Percentiles rank a stretch among this genome's conserved stretches.
phyloP scores from a whole-genome alignment of 2,113 vertebrate genomes.

The Paramormyrops kingsleyae region DNA sequence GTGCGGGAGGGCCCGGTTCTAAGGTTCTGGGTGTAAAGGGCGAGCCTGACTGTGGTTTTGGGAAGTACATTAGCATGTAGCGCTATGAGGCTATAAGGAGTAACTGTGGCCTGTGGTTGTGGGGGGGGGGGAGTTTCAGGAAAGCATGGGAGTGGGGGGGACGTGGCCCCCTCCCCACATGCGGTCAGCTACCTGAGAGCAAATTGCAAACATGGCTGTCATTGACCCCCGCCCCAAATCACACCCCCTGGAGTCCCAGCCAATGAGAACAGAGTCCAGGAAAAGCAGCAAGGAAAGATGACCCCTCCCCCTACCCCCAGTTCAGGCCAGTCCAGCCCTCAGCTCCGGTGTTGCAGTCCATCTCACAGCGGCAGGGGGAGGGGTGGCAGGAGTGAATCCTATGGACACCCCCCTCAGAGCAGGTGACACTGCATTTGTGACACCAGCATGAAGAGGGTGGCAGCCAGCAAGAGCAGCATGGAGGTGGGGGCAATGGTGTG shows the following conservation, averaged over 20 bases:
- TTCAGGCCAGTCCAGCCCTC: neutral
- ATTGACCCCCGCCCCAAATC: neutral
- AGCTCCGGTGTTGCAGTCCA: constrained; percentile 5
- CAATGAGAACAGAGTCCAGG: constrained; percentile 7
- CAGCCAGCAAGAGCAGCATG: neutral
- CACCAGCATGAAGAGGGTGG: neutral
- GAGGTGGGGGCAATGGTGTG: neutral
- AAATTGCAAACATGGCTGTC: neutral
- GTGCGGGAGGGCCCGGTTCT: neutral
- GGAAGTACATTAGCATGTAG: neutral
- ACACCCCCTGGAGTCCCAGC: neutral
- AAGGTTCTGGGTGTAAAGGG: neutral
- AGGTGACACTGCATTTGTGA: constrained; percentile 4
- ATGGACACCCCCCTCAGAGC: neutral
- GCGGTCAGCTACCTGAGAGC: neutral
- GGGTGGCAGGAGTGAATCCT: neutral
- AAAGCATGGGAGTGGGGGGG: neutral
- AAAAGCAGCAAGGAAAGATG: constrained; percentile 21
- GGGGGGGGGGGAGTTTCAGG: neutral
- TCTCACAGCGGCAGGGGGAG: neutral
- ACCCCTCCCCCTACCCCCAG: neutral
- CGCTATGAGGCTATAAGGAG: neutral
- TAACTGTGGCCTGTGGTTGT: neutral
- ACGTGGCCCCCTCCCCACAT: neutral
- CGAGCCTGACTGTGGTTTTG: neutral